Conservation (phyloP, 2,113 vertebrate genomes). For the Pavo muticus region DNA sequence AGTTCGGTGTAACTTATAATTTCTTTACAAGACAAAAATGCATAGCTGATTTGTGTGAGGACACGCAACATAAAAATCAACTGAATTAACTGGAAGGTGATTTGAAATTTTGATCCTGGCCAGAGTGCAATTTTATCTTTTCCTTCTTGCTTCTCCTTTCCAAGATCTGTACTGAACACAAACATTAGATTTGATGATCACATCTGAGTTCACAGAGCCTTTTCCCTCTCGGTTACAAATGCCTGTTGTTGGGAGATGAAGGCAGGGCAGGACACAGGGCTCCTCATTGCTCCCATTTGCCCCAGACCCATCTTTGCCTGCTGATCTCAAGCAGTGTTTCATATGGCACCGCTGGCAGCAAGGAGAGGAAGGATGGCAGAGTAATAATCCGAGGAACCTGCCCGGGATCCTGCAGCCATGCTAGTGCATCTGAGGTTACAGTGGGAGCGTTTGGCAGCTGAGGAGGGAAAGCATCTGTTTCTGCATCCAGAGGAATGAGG, state of each 20-base stretch:
- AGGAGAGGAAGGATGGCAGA: not conserved
- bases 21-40: conserved; percentile 14
- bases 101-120: not conserved
- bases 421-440: not conserved
- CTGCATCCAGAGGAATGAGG: not conserved
- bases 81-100: not conserved
- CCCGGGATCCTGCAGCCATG: not conserved
- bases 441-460: not conserved
- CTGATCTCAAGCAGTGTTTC: not conserved
- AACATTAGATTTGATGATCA: conserved; percentile 29
- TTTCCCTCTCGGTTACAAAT: conserved; percentile 6
- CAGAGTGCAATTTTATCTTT: conserved; percentile 9
- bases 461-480: conserved; percentile 34
- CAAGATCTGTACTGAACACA: conserved; percentile 27
- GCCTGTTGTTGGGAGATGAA: not conserved
- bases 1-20: not conserved
- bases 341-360: not conserved
- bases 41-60: conserved; percentile 9
- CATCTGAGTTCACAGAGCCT: not conserved
- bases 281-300: not conserved
- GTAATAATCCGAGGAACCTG: not conserved
- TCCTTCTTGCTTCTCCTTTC: not conserved
- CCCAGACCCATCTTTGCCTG: not conserved
- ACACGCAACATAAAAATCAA: not conserved
- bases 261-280: not conserved